Evolutionary conservation across 1,140 invertebrate genomes (phyloP).

Genomic region (Riptortus pedestris): DNA sequence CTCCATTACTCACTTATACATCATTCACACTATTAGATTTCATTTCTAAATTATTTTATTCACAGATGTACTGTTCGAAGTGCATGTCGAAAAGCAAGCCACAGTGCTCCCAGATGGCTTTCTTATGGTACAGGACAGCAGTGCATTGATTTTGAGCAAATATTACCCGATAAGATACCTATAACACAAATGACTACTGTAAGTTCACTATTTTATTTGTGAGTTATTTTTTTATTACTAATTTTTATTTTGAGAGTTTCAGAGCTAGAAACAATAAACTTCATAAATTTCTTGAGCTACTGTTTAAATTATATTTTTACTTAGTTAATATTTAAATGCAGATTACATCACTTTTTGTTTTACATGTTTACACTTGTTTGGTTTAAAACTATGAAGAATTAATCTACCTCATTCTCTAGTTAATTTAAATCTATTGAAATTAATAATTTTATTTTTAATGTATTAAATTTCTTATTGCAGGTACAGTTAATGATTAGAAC

Average conservation of each 20-base stretch:
- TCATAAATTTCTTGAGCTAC: not conserved
- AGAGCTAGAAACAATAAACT: not conserved
- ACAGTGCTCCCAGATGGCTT: conserved; percentile 82
- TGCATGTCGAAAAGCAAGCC: conserved; percentile 79
- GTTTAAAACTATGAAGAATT: too few species aligned
- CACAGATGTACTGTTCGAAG: conserved; percentile 71
- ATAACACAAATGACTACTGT: conserved; percentile 70
- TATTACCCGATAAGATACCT: conserved; percentile 78
- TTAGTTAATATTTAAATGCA: too few species aligned
- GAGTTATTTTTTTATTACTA: too few species aligned
- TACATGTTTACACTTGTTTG: too few species aligned
- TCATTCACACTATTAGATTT: too few species aligned
- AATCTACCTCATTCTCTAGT: too few species aligned
- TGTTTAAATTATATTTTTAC: not conserved
- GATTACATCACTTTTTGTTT: too few species aligned
- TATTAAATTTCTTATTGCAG: conserved; percentile 35
- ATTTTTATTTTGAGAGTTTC: not conserved
- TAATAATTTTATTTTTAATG: too few species aligned
- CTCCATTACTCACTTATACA: too few species aligned
- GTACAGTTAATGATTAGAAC: conserved; percentile 80
- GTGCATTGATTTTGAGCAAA: conserved; percentile 91
- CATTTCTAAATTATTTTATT: too few species aligned
- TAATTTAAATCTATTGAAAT: too few species aligned
- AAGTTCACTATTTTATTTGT: conserved; percentile 35
- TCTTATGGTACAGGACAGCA: conserved; percentile 83